Evolutionary conservation across 2,113 vertebrate genomes (phyloP), one percentile per base, ranked within the genome.

Genomic region (Sylvicapra grimmia): DNA sequence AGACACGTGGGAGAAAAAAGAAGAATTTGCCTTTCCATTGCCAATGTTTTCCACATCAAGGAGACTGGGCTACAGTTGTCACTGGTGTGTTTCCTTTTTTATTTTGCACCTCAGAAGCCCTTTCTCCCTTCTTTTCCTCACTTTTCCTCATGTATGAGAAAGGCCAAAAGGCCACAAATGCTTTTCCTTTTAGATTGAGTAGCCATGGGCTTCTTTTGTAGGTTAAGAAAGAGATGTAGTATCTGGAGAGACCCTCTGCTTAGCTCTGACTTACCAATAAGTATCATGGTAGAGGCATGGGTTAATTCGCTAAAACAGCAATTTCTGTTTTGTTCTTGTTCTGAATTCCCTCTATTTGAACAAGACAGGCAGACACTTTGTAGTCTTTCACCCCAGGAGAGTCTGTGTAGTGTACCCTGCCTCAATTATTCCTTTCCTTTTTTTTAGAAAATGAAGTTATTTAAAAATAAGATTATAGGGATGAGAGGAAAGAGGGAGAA

Each of bases 31-130:
- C 44, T 91, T 90, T 40, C 18, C 13, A 33, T 13, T 63, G 49
- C 33, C 54, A 87, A 0, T 18, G 10, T 16, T 53, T 79, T 95
- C 97, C 96, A 97, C 97, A 92, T 96, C 89, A 96, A 96, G 58
- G 54, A 27, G 4, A 53, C 29, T 36, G 23, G 49, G 53, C 53
- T 59, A 87, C 33, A 97, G 59, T 90, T 47, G 85, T 89, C 87
- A 77, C 6, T 86, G 3, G 1, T 65, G 1, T 89, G 59, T 88
- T 94, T 96, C 36, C 21, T 93, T 92, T 84, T 88, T 54, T 82
- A 91, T 86, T 94, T 87, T 93, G 53, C 25, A 85, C 27, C 54
- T 92, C 56, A 58, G 36, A 96, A 63, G 10, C 27, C 29, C 44
- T 82, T 84, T 59, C 44, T 29, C 1, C 10, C 0, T 61, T 59